Evolutionary conservation across 2,797 vertebrate genomes (phyloP).

Genomic region (Phataginus tricuspis): DNA sequence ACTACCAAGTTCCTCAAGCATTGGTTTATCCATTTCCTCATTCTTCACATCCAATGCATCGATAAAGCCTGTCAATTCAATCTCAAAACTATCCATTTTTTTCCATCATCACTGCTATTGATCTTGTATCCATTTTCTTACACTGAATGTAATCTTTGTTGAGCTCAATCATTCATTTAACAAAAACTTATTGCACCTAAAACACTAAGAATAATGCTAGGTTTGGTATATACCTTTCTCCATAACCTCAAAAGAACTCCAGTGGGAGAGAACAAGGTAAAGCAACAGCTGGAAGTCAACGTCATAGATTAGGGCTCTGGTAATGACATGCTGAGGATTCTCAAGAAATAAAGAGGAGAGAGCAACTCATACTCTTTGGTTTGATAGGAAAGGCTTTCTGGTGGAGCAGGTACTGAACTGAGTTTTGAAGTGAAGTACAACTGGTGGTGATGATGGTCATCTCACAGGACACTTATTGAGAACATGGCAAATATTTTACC

Average conservation of each 20-base stretch:
- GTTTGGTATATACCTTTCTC: background rate
- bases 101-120: background rate
- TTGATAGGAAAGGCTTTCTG: background rate
- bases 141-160: background rate
- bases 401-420: background rate
- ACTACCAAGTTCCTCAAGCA: background rate
- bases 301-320: background rate
- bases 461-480: background rate
- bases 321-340: background rate
- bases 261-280: background rate
- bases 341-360: background rate
- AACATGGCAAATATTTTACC: background rate
- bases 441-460: background rate
- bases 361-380: background rate
- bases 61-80: background rate
- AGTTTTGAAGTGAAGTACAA: background rate
- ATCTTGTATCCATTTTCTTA: background rate
- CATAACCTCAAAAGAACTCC: background rate
- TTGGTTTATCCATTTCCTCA: background rate
- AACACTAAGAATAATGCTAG: background rate
- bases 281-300: background rate
- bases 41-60: background rate
- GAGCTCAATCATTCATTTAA: background rate
- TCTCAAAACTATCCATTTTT: background rate
- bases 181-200: background rate